phyloP scores from a whole-genome alignment of 2,797 vertebrate species.

The Coluber constrictor region DNA sequence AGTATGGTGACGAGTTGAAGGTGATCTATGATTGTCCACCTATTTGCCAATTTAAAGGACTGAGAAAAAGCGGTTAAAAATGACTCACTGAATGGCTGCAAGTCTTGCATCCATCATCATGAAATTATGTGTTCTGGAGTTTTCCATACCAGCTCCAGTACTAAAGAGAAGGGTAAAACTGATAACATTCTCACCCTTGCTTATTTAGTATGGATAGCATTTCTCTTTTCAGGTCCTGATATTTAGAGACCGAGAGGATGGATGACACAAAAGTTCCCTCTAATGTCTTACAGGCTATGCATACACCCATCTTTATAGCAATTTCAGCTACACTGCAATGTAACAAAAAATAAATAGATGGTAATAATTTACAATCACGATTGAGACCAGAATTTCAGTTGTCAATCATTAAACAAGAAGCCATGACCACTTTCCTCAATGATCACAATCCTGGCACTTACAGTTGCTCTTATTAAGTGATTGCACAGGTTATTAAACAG shows the following conservation, averaged over 20 bases:
- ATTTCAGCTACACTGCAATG: background rate
- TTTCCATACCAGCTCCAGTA: background rate
- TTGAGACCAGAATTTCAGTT: too few relatives aligned
- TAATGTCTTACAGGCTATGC: background rate
- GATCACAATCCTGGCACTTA: too few relatives aligned
- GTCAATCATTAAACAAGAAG: too few relatives aligned
- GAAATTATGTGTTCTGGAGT: background rate
- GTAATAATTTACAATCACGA: too few relatives aligned
- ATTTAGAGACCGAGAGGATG: background rate
- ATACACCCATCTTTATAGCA: background rate
- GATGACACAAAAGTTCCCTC: background rate
- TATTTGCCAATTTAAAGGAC: background rate
- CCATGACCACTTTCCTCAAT: too few relatives aligned
- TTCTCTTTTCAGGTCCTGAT: background rate
- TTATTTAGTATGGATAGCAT: background rate
- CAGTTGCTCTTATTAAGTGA: too few relatives aligned
- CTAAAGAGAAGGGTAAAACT: background rate
- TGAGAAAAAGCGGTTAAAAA: background rate
- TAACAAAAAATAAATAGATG: background rate
- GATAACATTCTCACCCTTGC: background rate
- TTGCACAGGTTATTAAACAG: too few relatives aligned
- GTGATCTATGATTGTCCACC: background rate
- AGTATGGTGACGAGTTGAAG: background rate
- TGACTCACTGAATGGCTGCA: background rate
- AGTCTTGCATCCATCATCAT: background rate